Conservation (phyloP, 1,140 invertebrate genomes). For the Ceratina japonica region DNA sequence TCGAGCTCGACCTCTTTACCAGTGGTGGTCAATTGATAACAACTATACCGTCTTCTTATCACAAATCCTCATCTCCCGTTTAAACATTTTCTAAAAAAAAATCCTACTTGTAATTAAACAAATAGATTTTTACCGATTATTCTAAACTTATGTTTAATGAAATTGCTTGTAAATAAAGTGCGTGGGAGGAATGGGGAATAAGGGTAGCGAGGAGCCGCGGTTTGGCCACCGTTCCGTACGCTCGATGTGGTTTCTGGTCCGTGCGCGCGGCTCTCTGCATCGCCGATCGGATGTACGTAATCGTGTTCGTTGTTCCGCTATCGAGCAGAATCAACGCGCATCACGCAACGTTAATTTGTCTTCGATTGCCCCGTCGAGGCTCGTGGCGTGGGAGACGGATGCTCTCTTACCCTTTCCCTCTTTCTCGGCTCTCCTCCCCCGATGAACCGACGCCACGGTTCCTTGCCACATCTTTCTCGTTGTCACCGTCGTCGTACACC, state of each 20-base stretch:
- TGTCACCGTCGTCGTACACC: background rate
- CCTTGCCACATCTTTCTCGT: background rate
- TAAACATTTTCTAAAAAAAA: too few species aligned
- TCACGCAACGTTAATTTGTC: slow-evolving; percentile 80
- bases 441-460: background rate
- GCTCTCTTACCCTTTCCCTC: slow-evolving; percentile 16
- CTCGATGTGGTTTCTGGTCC: background rate
- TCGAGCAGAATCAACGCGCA: slow-evolving; percentile 77
- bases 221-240: background rate
- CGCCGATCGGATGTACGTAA: slow-evolving; percentile 58
- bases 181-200: too few species aligned
- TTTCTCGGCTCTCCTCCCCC: background rate
- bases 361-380: slow-evolving; percentile 73
- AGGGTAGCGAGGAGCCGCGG: too few species aligned
- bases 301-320: slow-evolving; percentile 76
- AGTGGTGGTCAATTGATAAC: too few species aligned
- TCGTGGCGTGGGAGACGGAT: slow-evolving; percentile 74
- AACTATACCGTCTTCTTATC: too few species aligned
- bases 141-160: too few species aligned
- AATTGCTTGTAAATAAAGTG: too few species aligned
- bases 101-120: too few species aligned
- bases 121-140: too few species aligned
- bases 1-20: slow-evolving; percentile 1
- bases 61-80: too few species aligned
- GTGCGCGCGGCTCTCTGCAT: slow-evolving; percentile 22